A percentile compares a stretch with the other conserved stretches of the same genome.
Conservation (phyloP, 2,797 vertebrate genomes). For the Rhabdomys pumilio region DNA sequence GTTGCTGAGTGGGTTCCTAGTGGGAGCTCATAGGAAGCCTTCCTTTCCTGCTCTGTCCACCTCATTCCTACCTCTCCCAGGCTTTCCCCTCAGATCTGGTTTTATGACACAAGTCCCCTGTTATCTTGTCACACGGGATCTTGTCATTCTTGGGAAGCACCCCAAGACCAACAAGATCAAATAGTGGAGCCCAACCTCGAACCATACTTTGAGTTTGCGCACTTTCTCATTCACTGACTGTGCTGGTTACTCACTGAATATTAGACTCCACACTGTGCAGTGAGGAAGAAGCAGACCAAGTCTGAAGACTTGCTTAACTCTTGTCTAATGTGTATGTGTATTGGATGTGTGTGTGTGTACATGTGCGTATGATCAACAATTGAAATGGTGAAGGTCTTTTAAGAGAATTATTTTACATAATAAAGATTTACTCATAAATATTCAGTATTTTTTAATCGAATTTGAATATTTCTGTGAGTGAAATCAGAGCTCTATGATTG, state of each 20-base stretch:
- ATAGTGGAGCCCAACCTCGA: neutral
- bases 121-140: neutral
- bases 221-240: neutral
- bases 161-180: neutral
- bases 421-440: neutral
- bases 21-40: neutral
- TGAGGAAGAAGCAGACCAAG: neutral
- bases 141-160: neutral
- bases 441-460: neutral
- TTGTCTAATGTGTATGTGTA: neutral
- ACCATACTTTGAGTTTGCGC: neutral
- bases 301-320: neutral
- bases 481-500: neutral
- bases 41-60: neutral
- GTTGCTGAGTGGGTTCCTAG: neutral
- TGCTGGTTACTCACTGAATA: neutral
- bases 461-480: neutral
- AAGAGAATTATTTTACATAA: neutral
- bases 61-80: neutral
- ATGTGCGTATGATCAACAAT: neutral
- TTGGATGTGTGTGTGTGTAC: too few species aligned
- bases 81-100: neutral
- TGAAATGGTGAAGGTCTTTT: neutral
- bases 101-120: neutral
- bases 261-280: neutral